Conservation (phyloP, 2,113 vertebrate species). For the Solea senegalensis region DNA sequence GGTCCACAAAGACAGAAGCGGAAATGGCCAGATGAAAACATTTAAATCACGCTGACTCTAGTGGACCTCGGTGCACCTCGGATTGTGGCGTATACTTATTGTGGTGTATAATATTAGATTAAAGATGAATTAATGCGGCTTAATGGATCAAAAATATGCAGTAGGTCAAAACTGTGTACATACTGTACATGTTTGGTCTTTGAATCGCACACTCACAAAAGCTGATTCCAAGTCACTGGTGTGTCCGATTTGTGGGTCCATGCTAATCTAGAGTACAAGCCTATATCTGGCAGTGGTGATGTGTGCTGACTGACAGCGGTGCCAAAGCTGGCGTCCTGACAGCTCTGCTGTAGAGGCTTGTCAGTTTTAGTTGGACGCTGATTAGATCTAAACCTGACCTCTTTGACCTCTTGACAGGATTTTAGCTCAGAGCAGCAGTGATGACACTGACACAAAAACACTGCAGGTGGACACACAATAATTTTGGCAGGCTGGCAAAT, state of each 20-base stretch:
- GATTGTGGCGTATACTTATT: no score
- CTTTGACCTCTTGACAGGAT: conserved; percentile 69
- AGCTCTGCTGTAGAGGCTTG: conserved; percentile 69
- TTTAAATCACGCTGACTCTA: no score
- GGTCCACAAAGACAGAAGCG: no score
- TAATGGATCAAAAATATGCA: neutral
- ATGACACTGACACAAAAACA: conserved; percentile 45
- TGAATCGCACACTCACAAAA: conserved; percentile 17
- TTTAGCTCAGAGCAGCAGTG: conserved; percentile 57
- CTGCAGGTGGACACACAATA: neutral
- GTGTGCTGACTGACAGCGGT: conserved; percentile 63
- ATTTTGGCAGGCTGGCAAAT: conserved; percentile 48
- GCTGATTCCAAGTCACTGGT: conserved; percentile 28
- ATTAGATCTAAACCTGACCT: conserved; percentile 72
- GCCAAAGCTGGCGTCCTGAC: conserved; percentile 66
- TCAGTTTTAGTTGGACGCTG: conserved; percentile 67
- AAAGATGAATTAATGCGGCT: neutral
- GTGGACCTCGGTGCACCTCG: no score
- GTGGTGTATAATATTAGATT: no score
- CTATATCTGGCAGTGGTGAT: conserved; percentile 58
- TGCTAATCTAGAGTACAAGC: conserved; percentile 49
- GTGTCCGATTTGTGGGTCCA: conserved; percentile 35
- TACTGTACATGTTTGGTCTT: conserved; percentile 1
- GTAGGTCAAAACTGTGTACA: neutral
- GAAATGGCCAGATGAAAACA: no score